Base-by-base conservation (phyloP, 2,113 vertebrate species). In the Galemys pyrenaicus region DNA sequence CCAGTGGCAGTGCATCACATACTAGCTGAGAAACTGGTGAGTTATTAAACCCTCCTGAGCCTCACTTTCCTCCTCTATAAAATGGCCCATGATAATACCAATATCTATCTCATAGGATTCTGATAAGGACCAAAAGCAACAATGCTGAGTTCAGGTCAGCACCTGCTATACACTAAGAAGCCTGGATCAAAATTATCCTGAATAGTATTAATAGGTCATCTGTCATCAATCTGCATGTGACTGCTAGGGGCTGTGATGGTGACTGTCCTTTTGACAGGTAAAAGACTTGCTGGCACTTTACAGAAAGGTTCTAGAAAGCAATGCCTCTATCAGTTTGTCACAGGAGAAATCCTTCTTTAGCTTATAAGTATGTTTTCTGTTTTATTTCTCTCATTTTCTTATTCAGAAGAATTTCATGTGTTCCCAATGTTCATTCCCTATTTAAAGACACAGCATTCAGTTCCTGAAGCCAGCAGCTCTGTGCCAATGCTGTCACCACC, bases 361-460 rank as follows among this genome's bases (percentile, higher is more conserved):
- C 70, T 24, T 92, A 0, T 35, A 37, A 58, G 41, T 54, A 77
- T 24, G 28, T 82, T 82, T 94, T 92, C 84, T 49, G 5, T 81
- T 95, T 96, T 73, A 83, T 91, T 91, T 93, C 91, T 96, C 46
- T 95, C 94, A 9, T 80, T 92, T 95, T 93, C 91, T 91, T 94
- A 75, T 5, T 60, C 56, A 96, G 80, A 83, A 96, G 68, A 84
- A 87, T 94, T 60, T 90, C 87, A 77, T 84, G 89, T 94, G 83
- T 49, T 90, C 32, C 92, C 5, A 0, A 80, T 89, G 77, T 84
- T 84, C 77, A 94, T 93, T 92, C 80, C 62, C 62, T 92, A 49
- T 89, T 96, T 93, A 95, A 92, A 95, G 89, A 81, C 20, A 65
- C 73, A 82, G 60, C 54, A 32, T 49, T 94, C 92, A 12, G 46